Evolutionary conservation across 2,888 invertebrate species (phyloP), one percentile per base, ranked within the genome.

Genomic region (Spilarctia lutea): DNA sequence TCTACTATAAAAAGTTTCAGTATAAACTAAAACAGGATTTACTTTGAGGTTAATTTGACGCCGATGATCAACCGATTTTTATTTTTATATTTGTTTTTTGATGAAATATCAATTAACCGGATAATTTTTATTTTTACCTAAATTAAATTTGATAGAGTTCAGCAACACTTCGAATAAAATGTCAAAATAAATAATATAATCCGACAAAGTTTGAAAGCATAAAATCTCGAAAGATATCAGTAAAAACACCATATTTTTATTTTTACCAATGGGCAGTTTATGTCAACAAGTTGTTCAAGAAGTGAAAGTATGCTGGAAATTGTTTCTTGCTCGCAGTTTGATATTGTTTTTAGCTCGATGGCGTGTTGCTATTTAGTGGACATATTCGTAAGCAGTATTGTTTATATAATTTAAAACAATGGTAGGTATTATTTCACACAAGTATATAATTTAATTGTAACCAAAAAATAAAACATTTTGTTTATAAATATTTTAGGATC

Each of bases 261-360:
- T 63, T 63, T 63, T 30, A 30, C 18, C 63, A 30, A 13, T 30
- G 18, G 0, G 30, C 30, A 42, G 24, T 45, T 4, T 16, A 71
- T 71, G 81, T 75, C 77, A 76, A 78, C 75, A 75, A 71, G 48
- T 65, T 65, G 45, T n/a, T 65, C 65, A 65, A 48, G 71, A 90
- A 91, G 91, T 89, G 90, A 91, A 91, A 91, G 91, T 89, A 86
- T 77, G 70, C 68, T 69, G 75, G 78, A 81, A 78, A 78, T 82
- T 76, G 81, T 79, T 79, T 80, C 79, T 78, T 79, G 68, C 68
- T 71, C 76, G 73, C 77, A 83, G 80, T 81, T 69, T 70, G 48
- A 77, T 77, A 80, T 83, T 78, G 81, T 80, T 81, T 76, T 80
- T 79, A 78, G 70, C 76, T 83, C 83, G 78, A 88, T 89, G 88